Evolutionary conservation across 2,888 invertebrate genomes (phyloP).

Genomic region (Drosophila atripex): DNA sequence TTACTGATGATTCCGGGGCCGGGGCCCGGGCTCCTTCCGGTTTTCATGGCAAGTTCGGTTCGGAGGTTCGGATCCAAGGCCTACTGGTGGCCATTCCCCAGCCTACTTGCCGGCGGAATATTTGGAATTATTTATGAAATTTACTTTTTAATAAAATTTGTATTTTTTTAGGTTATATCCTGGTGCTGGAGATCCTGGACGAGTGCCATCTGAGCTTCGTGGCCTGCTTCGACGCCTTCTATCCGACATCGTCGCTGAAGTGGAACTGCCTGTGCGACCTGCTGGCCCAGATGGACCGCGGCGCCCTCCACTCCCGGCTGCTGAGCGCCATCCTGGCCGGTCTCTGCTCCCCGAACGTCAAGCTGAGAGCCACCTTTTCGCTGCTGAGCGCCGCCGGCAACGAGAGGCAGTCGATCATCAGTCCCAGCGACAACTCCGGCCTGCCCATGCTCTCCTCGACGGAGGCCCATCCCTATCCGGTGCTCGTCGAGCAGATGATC

Average conservation of each 20-base stretch:
- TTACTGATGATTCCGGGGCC: too few relatives aligned
- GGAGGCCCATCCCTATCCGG: conserved; percentile 90
- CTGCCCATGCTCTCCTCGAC: conserved; percentile 86
- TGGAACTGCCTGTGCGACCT: conserved; percentile 96
- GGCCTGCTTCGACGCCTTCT: conserved; percentile 97
- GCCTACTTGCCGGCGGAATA: neutral
- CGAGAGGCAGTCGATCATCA: conserved; percentile 85
- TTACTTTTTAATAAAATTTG: too few relatives aligned
- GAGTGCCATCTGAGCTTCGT: conserved; percentile 96
- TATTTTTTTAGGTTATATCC: conserved; percentile 84
- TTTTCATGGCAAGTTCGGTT: too few relatives aligned
- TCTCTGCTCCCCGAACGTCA: conserved; percentile 90
- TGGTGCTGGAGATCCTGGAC: conserved; percentile 90
- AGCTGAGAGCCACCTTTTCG: conserved; percentile 90
- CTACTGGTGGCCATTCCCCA: neutral
- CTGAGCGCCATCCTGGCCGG: conserved; percentile 93
- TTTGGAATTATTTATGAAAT: too few relatives aligned
- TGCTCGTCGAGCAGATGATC: conserved; percentile 91
- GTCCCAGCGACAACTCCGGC: conserved; percentile 89
- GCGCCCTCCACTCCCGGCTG: conserved; percentile 85
- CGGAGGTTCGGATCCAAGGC: neutral
- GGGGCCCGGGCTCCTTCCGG: too few relatives aligned
- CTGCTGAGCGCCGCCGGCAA: conserved; percentile 85
- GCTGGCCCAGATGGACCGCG: conserved; percentile 88
- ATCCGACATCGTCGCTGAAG: conserved; percentile 95